These are phyloP conservation scores for Borostomias antarcticus DNA, from an alignment of 2,797 vertebrate genomes.

Conservation along the genomic window DNA sequence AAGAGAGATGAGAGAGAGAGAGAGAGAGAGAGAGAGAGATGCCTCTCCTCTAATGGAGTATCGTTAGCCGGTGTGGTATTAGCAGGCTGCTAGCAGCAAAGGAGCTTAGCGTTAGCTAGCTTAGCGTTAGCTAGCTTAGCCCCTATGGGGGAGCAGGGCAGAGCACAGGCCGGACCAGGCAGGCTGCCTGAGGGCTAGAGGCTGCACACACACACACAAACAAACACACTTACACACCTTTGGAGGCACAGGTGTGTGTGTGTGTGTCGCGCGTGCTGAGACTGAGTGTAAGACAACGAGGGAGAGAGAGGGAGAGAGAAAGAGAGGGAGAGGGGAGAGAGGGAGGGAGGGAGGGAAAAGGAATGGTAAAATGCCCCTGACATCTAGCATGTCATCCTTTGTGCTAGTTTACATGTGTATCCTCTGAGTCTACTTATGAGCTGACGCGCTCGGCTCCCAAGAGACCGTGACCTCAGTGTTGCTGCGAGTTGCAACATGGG, in stretches of 20 bases:
- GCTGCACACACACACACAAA: not conserved
- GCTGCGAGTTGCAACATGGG: not conserved
- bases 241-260: not conserved
- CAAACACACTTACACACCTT: not conserved
- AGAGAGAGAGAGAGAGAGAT: not conserved
- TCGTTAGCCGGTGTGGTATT: not conserved
- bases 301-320: too few species aligned
- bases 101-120: conserved; percentile 7
- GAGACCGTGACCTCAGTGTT: not conserved
- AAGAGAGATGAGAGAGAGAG: too few species aligned
- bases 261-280: not conserved
- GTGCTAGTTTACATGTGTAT: not conserved
- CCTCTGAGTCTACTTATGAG: too few species aligned
- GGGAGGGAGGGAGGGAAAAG: not conserved
- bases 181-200: not conserved
- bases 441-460: not conserved
- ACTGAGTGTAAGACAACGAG: too few species aligned
- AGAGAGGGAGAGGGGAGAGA: conserved; percentile 13
- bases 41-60: not conserved
- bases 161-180: not conserved
- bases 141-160: not conserved
- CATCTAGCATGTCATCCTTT: not conserved
- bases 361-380: not conserved
- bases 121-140: too few species aligned
- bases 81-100: not conserved